A percentile compares a stretch with the other conserved stretches of the same genome.
phyloP scores from a whole-genome alignment of 1,140 invertebrate genomes.

The Neodiprion pinetum region DNA sequence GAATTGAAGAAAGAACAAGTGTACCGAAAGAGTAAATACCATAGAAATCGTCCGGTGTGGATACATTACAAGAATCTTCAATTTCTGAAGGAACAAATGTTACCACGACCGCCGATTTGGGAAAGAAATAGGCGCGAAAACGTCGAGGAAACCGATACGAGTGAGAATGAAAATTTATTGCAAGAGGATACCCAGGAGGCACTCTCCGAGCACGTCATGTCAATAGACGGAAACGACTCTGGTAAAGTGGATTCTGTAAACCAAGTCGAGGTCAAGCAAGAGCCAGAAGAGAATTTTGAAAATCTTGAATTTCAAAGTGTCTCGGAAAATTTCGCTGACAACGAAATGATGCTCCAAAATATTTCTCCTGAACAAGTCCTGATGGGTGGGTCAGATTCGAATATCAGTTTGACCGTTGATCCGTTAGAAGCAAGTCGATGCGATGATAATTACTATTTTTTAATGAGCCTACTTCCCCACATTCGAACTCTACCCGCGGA shows the following conservation, averaged over 20 bases:
- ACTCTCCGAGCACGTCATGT: conserved; percentile 36
- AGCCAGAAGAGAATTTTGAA: conserved; percentile 49
- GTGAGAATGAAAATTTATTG: conserved; percentile 34
- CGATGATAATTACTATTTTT: conserved; percentile 59
- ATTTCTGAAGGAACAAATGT: conserved; percentile 58
- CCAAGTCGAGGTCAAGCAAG: conserved; percentile 48
- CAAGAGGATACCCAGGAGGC: conserved; percentile 32
- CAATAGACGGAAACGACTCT: conserved; percentile 34
- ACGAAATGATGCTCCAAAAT: conserved; percentile 56
- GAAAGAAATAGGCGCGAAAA: conserved; percentile 40
- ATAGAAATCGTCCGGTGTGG: conserved; percentile 54
- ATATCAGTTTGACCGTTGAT: conserved; percentile 42
- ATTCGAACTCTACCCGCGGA: conserved; percentile 53
- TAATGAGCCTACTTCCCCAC: conserved; percentile 57
- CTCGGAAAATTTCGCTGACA: conserved; percentile 44
- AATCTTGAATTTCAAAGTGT: conserved; percentile 49
- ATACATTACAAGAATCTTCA: conserved; percentile 55
- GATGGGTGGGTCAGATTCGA: conserved; percentile 41
- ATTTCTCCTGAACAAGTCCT: conserved; percentile 54
- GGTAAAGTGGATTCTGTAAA: conserved; percentile 31
- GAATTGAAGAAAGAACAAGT: conserved; percentile 60
- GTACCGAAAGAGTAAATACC: conserved; percentile 50
- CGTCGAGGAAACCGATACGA: conserved; percentile 35
- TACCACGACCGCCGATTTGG: conserved; percentile 55
- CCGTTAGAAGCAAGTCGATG: conserved; percentile 46